Evolutionary conservation across 2,113 vertebrate species (phyloP).

Genomic region (Spilogale gracilis): DNA sequence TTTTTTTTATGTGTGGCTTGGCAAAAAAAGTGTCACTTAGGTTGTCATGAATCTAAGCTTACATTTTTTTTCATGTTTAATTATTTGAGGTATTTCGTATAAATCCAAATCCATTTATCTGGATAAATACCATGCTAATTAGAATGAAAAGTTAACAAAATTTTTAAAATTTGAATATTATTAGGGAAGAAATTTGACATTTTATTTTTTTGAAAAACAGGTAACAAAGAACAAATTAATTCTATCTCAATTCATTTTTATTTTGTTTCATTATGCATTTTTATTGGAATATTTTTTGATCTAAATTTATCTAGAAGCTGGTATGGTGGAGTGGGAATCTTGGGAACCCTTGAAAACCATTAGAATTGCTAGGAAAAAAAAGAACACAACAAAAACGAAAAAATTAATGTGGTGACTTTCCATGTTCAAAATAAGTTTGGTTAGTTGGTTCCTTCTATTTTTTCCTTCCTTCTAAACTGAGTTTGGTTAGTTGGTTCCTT

Average conservation of each 20-base stretch:
- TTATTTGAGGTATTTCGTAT: slow-evolving; percentile 11
- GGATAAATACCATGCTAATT: slow-evolving; percentile 3
- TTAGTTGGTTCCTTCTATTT: background rate
- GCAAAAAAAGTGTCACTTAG: background rate
- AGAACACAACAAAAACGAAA: background rate
- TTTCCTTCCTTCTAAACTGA: too few species aligned
- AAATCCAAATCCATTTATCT: background rate
- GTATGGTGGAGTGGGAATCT: background rate
- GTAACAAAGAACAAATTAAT: background rate
- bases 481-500: background rate
- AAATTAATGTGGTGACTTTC: background rate
- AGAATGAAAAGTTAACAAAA: background rate
- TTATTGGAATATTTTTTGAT: slow-evolving; percentile 2
- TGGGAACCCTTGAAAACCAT: background rate
- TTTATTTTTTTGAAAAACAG: slow-evolving; percentile 37
- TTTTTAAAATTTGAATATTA: background rate
- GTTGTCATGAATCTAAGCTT: background rate
- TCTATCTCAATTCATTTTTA: background rate
- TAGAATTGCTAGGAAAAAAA: background rate
- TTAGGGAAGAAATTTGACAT: background rate
- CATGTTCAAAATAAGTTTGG: background rate
- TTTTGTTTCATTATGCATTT: slow-evolving; percentile 14
- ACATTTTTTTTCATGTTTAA: slow-evolving; percentile 34
- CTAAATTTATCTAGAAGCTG: background rate
- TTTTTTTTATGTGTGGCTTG: slow-evolving; percentile 14